A percentile compares a stretch with the other conserved stretches of the same genome.
These are phyloP conservation scores for Aquatica leii DNA, from an alignment of 2,888 invertebrate genomes.

Conservation along the genomic window DNA sequence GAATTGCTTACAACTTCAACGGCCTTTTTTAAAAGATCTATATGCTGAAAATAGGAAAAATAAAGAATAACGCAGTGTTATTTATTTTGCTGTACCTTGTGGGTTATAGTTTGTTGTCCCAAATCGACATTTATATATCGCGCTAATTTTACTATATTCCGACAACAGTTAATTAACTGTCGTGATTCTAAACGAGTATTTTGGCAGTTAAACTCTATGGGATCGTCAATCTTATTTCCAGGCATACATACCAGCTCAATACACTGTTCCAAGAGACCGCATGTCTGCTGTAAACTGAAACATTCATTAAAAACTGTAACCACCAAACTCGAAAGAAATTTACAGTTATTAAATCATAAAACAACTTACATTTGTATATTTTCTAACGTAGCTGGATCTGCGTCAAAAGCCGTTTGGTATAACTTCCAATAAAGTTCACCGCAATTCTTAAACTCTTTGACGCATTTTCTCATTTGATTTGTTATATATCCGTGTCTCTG, in stretches of 20 bases:
- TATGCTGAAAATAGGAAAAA: slow-evolving; percentile 60
- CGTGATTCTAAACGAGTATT: slow-evolving; percentile 60
- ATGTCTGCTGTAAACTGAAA: slow-evolving; percentile 79
- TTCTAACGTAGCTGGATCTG: slow-evolving; percentile 79
- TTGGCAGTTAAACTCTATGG: slow-evolving; percentile 57
- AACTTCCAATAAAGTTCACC: slow-evolving; percentile 79
- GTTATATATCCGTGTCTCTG: slow-evolving; percentile 83
- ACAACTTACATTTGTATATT: slow-evolving; percentile 72
- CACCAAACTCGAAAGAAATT: no score
- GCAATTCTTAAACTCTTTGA: slow-evolving; percentile 74
- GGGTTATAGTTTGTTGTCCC: slow-evolving; percentile 59
- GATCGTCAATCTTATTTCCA: slow-evolving; percentile 51
- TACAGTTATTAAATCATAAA: background rate
- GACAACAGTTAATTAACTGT: slow-evolving; percentile 60
- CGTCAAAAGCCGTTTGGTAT: slow-evolving; percentile 86
- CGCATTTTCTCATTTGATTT: slow-evolving; percentile 78
- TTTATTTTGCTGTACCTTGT: slow-evolving; percentile 60
- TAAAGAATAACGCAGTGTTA: no score
- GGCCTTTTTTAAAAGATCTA: slow-evolving; percentile 67
- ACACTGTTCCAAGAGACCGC: slow-evolving; percentile 77
- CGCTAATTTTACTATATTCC: slow-evolving; percentile 58
- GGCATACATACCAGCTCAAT: slow-evolving; percentile 75
- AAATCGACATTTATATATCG: slow-evolving; percentile 54
- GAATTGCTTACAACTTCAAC: slow-evolving; percentile 70
- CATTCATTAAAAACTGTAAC: no score